These are phyloP conservation scores for Thalassoma bifasciatum DNA, from an alignment of 2,113 vertebrate species.

Conservation along the genomic window DNA sequence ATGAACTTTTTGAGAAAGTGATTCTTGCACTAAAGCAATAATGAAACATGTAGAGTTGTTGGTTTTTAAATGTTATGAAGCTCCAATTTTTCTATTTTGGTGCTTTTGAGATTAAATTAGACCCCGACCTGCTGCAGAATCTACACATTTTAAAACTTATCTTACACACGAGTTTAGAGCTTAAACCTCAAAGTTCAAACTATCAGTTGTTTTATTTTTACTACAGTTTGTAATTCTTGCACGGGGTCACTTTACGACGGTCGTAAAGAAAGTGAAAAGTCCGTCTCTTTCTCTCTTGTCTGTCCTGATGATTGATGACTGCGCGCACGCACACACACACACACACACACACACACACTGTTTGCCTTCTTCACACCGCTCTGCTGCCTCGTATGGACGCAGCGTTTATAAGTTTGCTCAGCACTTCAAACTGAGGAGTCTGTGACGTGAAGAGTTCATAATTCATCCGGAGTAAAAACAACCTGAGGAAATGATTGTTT, in stretches of 20 bases:
- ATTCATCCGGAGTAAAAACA: not conserved
- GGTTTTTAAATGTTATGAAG: no score
- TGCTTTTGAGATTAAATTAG: no score
- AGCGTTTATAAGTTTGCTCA: constrained; percentile 78
- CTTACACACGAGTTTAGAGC: no score
- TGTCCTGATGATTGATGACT: constrained; percentile 71
- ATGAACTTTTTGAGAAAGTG: no score
- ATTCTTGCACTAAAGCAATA: no score
- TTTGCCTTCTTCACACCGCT: constrained; percentile 73
- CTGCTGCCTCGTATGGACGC: constrained; percentile 30
- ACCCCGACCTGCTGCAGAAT: no score
- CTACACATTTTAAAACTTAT: no score
- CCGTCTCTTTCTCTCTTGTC: constrained; percentile 12
- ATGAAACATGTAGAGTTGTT: no score
- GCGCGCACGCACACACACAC: constrained; percentile 55
- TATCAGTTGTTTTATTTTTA: not conserved
- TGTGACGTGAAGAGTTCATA: not conserved
- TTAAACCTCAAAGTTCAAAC: no score
- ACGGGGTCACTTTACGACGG: not conserved
- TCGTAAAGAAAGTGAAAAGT: not conserved
- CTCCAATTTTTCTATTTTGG: no score
- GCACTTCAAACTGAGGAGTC: constrained; percentile 64
- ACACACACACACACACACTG: constrained; percentile 53
- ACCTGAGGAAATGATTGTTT: not conserved
- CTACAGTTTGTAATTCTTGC: not conserved